Evolutionary conservation across 2,797 vertebrate species (phyloP).

Genomic region (Chaunax sp.): DNA sequence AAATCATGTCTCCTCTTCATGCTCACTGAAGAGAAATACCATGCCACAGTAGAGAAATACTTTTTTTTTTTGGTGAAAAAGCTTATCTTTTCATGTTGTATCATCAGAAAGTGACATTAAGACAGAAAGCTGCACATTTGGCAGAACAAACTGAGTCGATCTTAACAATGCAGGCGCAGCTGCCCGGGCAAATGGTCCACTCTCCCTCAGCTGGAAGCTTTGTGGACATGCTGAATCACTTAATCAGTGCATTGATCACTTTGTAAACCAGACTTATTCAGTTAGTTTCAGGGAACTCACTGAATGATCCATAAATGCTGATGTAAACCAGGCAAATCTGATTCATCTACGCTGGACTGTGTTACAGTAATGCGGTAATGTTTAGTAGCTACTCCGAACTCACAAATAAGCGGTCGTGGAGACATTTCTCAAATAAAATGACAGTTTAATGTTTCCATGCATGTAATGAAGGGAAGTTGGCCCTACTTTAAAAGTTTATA

Average conservation of each 20-base stretch:
- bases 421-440: not conserved
- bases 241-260: slow-evolving; percentile 62
- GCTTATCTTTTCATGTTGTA: slow-evolving; percentile 25
- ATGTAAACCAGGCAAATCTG: slow-evolving; percentile 20
- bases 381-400: slow-evolving; percentile 18
- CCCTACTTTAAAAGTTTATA: slow-evolving; percentile 26
- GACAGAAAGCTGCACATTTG: slow-evolving; percentile 11
- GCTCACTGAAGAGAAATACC: slow-evolving; percentile 40
- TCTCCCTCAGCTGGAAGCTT: slow-evolving; percentile 39
- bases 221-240: slow-evolving; percentile 33
- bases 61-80: slow-evolving; percentile 18
- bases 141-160: slow-evolving; percentile 21
- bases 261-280: slow-evolving; percentile 54
- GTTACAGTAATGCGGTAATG: not conserved
- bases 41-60: not conserved
- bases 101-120: slow-evolving; percentile 13
- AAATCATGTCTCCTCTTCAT: slow-evolving; percentile 46
- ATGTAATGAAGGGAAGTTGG: slow-evolving; percentile 13
- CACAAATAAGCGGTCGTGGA: not conserved
- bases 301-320: slow-evolving; percentile 45
- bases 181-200: slow-evolving; percentile 25
- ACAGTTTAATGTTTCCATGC: not conserved
- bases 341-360: slow-evolving; percentile 4
- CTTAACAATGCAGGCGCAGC: slow-evolving; percentile 42
- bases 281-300: slow-evolving; percentile 52